Base-by-base conservation (phyloP, 2,113 vertebrate species). In the Coryphaenoides rupestris region DNA sequence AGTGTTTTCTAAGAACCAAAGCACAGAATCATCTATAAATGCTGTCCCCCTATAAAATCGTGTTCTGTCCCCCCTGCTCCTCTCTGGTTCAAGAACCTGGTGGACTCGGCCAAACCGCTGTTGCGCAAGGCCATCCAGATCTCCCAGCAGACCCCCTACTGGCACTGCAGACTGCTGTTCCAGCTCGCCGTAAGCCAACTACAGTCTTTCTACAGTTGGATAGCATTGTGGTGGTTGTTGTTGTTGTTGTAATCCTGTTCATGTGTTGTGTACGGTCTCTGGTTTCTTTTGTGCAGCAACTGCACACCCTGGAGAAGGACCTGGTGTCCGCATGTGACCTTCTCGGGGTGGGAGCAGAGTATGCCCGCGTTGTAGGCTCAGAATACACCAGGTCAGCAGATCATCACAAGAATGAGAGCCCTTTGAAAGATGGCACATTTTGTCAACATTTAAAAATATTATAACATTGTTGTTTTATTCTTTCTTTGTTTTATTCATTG, bases 101-200 rank as follows among this genome's bases (percentile, higher is more conserved):
- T 99, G 55, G 97, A 99, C 68, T 95, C 97, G 52, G 97, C 97
- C 24, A 99, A 99, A 57, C 97, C 97, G 0, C 87, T 99, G 57
- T 79, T 99, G 40, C 91, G 97, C 10, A 99, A 99, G 78, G 97
- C 97, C n/a, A 99, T 99, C 65, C 97, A 99, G 90, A 98, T 99
- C 55, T 99, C 97, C 1, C 97, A 99, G 81, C 96, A 99, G 62
- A 99, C 97, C 0, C 97, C 97, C 0, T 99, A 99, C 79, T 99
- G 97, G 97, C 97, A 99, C 86, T 98, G 97, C 81, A 91, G 97
- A 67, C 81, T 99, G 72, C 91, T 99, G 79, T 99, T 99, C 87
- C 97, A 99, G 79, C 92, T 99, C 19, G 97, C 97, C 45, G 97
- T 99, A 89, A 88, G 94, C 22, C 13, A 2, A 21, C 13, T 14